phyloP scores from a whole-genome alignment of 2,888 invertebrate species.

The Noctua comes region DNA sequence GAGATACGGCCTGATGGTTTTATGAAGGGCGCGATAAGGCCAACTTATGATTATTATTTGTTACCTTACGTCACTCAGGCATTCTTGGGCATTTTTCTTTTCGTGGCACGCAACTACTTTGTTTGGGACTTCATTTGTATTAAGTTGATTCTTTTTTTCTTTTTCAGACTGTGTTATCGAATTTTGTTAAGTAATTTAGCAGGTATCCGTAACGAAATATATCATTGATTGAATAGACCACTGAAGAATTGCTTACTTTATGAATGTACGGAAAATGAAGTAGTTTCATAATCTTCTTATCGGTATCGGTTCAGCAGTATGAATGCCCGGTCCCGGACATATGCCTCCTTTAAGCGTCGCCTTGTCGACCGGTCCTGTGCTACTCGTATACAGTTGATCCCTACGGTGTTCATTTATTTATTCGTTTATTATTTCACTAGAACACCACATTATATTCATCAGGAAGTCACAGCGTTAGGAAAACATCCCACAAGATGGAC shows the following conservation, averaged over 20 bases:
- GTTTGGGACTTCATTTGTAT: slow-evolving; percentile 33
- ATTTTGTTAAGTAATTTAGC: neutral
- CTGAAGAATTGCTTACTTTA: no score
- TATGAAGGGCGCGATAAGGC: slow-evolving; percentile 63
- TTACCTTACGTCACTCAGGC: slow-evolving; percentile 64
- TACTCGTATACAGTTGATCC: neutral
- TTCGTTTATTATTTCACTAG: neutral
- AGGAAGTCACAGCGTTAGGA: neutral
- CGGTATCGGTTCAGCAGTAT: neutral
- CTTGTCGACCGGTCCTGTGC: neutral
- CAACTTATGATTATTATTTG: slow-evolving; percentile 67
- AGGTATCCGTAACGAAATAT: neutral
- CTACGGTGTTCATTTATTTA: neutral
- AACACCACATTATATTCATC: neutral
- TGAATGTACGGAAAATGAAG: neutral
- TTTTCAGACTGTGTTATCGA: neutral
- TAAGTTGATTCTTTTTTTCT: slow-evolving; percentile 10
- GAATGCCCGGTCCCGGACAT: neutral
- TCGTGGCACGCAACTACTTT: slow-evolving; percentile 55
- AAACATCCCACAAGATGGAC: neutral
- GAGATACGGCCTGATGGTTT: slow-evolving; percentile 64
- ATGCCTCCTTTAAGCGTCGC: neutral
- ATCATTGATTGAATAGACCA: no score
- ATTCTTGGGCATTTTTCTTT: slow-evolving; percentile 54
- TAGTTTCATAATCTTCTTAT: neutral